These are phyloP conservation scores for Sebastes miniatus DNA, from an alignment of 2,797 vertebrate species.

Conservation along the genomic window DNA sequence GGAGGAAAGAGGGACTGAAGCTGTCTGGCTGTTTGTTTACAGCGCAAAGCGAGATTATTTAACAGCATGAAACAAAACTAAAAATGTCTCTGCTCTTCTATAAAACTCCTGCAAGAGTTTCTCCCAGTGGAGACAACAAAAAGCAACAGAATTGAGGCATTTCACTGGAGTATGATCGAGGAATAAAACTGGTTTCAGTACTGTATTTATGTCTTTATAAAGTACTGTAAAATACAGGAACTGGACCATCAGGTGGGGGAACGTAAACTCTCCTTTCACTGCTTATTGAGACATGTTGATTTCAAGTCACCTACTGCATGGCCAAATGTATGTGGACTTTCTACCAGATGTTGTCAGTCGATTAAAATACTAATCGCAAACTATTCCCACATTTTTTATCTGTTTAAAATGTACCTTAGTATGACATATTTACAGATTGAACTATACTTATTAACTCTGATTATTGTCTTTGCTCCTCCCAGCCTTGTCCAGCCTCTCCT, in stretches of 20 bases:
- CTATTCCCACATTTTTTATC: no score
- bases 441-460: neutral
- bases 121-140: neutral
- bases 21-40: neutral
- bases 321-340: no score
- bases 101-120: neutral
- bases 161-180: fast-evolving
- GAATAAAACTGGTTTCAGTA: neutral
- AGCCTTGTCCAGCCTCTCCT: conserved; percentile 82
- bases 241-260: neutral
- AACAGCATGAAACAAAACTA: neutral
- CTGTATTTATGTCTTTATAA: no score
- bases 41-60: neutral
- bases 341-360: no score
- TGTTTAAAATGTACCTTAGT: no score
- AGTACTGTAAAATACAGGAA: neutral
- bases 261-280: neutral
- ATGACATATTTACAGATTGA: neutral
- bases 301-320: no score
- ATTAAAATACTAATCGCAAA: no score
- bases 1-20: neutral
- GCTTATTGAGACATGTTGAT: no score
- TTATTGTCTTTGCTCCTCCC: conserved; percentile 17
- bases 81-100: neutral
- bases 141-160: no score